A percentile compares a stretch with the other conserved stretches of the same genome.
Conservation (phyloP, 2,888 invertebrate species). For the Cephus pygmeus region DNA sequence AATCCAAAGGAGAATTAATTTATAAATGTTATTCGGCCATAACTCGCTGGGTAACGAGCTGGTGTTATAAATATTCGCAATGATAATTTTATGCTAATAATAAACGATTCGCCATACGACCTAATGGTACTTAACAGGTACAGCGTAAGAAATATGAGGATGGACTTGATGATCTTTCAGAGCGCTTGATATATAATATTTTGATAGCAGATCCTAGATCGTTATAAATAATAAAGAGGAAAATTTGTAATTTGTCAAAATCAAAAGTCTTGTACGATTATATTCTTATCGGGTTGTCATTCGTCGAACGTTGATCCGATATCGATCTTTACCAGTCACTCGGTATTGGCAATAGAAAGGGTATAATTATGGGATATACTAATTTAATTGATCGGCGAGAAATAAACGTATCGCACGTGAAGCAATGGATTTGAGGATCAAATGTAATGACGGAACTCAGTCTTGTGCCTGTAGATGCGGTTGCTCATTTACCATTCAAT, state of each 20-base stretch:
- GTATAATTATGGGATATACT: slow-evolving; percentile 32
- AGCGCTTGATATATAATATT: neutral
- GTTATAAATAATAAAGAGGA: neutral
- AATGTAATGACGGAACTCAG: neutral
- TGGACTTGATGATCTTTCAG: neutral
- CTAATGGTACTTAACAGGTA: neutral
- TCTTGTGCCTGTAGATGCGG: neutral
- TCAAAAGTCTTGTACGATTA: neutral
- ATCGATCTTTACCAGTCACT: slow-evolving; percentile 32
- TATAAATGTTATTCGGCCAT: slow-evolving; percentile 44
- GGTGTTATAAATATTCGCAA: slow-evolving; percentile 45
- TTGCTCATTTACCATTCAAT: slow-evolving; percentile 44
- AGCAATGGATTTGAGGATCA: neutral
- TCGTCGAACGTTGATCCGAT: neutral
- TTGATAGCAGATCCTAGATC: neutral
- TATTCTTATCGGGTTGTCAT: neutral
- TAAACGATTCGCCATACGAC: slow-evolving; percentile 4
- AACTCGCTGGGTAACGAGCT: slow-evolving; percentile 39
- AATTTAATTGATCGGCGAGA: slow-evolving; percentile 46
- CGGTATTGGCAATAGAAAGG: slow-evolving; percentile 30
- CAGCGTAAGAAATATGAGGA: neutral
- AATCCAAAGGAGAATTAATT: slow-evolving; percentile 27
- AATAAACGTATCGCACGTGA: slow-evolving; percentile 25
- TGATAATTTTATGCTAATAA: slow-evolving; percentile 48
- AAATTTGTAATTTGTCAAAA: neutral